Evolutionary conservation across 2,113 vertebrate species (phyloP), one percentile per base, ranked within the genome.

Genomic region (Pavo muticus): DNA sequence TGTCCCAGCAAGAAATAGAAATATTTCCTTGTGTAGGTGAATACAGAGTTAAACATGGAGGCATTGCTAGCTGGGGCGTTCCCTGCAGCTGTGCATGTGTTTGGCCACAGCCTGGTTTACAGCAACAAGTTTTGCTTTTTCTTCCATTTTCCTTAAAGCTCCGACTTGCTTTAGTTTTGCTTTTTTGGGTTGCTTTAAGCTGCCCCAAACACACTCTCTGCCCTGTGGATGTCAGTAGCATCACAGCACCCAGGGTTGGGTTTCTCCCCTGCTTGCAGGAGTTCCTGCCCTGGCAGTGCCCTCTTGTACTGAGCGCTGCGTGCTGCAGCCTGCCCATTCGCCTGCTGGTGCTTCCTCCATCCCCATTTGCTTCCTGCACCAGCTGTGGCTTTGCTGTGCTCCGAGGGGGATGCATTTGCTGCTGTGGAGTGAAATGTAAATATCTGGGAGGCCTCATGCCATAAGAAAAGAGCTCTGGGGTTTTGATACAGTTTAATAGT

Each of bases 1-100:
- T 20, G 13, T 54, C 1, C 18, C 7, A 64, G 4, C 4, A 11
- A 39, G 37, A 50, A 44, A 25, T 1, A 0, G 7, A 11, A 74
- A 30, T 5, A 8, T 85, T 88, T 52, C 50, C 40, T 8, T 2
- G 12, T 48, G 45, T 29, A 0, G 12, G 74, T 29, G 19, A 50
- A 32, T 0, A 6, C 0, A 5, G 52, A 25, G 56, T 2, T 39
- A 80, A 20, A 30, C 18, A 3, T 6, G 0, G 2, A 2, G 1
- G 64, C 2, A 8, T 40, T 50, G 59, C 64, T 39, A 35, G 30
- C 35, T 1, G 4, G 8, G 47, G 19, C 5, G 64, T 47, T 70
- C n/a, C 48, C 69, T 63, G 37, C 71, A 0, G 9, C 17, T n/a
- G 3, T 47, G 42, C 1, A 12, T 15, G 6, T 20, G 20, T 18